Percentiles rank a stretch among this genome's conserved stretches.
These are phyloP conservation scores for Himalopsyche tibetana DNA, from an alignment of 2,888 invertebrate species.

Conservation along the genomic window DNA sequence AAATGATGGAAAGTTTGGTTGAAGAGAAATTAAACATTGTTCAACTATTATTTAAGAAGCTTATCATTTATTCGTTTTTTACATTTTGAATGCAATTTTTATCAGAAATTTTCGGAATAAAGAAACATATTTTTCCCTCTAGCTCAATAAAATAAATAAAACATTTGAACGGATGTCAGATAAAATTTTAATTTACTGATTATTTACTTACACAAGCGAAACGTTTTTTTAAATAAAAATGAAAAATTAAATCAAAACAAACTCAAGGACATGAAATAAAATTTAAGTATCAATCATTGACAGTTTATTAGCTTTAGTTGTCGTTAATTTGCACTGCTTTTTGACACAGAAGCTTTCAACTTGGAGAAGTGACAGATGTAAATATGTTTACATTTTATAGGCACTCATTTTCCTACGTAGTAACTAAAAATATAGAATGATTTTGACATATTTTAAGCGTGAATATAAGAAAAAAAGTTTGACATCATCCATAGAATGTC, in stretches of 20 bases:
- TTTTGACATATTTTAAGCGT: background rate
- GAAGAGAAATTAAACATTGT: too few relatives aligned
- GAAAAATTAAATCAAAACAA: background rate
- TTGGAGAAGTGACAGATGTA: background rate
- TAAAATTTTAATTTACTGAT: too few relatives aligned
- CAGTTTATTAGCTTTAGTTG: background rate
- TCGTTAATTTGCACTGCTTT: background rate
- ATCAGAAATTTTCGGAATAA: too few relatives aligned
- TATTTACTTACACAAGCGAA: too few relatives aligned
- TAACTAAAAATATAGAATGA: background rate
- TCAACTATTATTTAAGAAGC: too few relatives aligned
- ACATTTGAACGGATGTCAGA: too few relatives aligned
- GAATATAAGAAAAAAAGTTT: background rate
- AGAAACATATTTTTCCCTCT: too few relatives aligned
- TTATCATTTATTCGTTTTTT: too few relatives aligned
- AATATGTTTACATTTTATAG: slow-evolving; percentile 23
- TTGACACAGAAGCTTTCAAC: slow-evolving; percentile 5
- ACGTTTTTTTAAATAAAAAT: too few relatives aligned
- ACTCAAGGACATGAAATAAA: background rate
- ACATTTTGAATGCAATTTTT: too few relatives aligned
- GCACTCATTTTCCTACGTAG: background rate
- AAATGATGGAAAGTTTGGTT: too few relatives aligned
- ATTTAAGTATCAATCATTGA: slow-evolving; percentile 12
- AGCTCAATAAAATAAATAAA: too few relatives aligned
- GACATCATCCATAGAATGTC: slow-evolving; percentile 13